Base-by-base conservation (phyloP, 2,797 vertebrate species). In the Yasuhikotakia modesta region DNA sequence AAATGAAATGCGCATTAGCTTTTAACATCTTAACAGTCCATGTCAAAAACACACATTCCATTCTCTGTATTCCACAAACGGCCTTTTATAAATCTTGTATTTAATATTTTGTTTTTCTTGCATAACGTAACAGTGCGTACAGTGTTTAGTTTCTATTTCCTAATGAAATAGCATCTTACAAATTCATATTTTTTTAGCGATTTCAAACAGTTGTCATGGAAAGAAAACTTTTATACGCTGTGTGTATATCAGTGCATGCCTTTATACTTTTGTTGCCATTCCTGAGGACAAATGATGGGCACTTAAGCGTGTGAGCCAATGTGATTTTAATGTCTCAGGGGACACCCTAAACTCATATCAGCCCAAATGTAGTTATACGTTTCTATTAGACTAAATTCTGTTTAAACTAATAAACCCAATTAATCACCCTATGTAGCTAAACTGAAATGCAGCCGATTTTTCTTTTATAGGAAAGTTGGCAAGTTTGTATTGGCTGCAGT, bases 201-300 rank as follows among this genome's bases (percentile, higher is more conserved):
- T 74, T 58, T 30, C 60, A 14, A 19, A 21, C 11, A 32, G 45
- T 2, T 68, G n/a, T 60, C 13, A 50, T 14, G 39, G 24, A 57
- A 45, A 69, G 14, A 12, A 63, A 65, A 61, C 24, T 55, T 52
- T 5, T 17, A 46, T 61, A 61, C 24, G 45, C 21, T 19, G 4
- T 67, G 16, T 70, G 55, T 14, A 61, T 50, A 71, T 68, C 58
- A n/a, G 52, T 67, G 45, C 70, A 61, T 81, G 50, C 70, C 61
- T 78, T 72, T 73, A 70, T 78, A 22, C 8, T 75, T 74, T 60
- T 70, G 66, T 69, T 82, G 67, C 76, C 69, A 76, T 71, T 77
- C 17, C 12, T 6, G 27, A 24, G 19, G 65, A 58, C 24, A 7
- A 30, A 58, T 70, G 39, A 11, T 35, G 55, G 79, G 39, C 75